A percentile compares a stretch with the other conserved stretches of the same genome.
Evolutionary conservation across 2,888 invertebrate species (phyloP).

Genomic region (Aphrophora alni): DNA sequence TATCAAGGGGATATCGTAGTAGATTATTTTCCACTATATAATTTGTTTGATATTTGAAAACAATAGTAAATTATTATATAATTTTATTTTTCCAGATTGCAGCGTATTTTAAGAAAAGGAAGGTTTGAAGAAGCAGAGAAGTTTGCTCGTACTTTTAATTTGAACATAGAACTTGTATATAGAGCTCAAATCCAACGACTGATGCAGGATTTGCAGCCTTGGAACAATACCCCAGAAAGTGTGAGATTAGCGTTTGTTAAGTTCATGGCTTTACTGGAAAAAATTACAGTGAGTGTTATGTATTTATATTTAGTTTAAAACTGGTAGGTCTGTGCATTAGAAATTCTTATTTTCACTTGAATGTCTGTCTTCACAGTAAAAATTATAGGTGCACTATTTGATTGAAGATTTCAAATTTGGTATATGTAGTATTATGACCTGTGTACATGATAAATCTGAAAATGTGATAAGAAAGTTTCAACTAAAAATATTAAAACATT

Average conservation of each 20-base stretch:
- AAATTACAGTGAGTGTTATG: conserved; percentile 55
- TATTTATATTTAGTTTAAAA: no score
- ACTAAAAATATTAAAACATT: no score
- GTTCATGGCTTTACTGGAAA: conserved; percentile 57
- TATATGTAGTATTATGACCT: background rate
- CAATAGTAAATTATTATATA: no score
- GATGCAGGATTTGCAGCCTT: conserved; percentile 54
- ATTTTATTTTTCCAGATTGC: conserved; percentile 54
- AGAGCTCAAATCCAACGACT: conserved; percentile 58
- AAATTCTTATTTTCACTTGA: no score
- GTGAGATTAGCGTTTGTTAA: conserved; percentile 55
- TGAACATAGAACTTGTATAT: conserved; percentile 57
- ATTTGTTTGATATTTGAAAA: no score
- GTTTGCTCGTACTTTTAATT: conserved; percentile 58
- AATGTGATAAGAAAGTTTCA: no score
- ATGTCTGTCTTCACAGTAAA: no score
- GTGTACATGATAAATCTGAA: no score
- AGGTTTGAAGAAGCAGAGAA: conserved; percentile 60
- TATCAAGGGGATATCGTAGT: no score
- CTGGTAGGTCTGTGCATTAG: no score
- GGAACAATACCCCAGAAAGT: conserved; percentile 46
- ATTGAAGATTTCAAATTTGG: background rate
- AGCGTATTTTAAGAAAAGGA: conserved; percentile 58
- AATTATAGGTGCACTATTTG: no score
- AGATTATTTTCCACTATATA: no score